Percentiles rank a stretch among this genome's conserved stretches.
These are phyloP conservation scores for Apeira syringaria DNA, from an alignment of 2,888 invertebrate genomes.

Conservation along the genomic window DNA sequence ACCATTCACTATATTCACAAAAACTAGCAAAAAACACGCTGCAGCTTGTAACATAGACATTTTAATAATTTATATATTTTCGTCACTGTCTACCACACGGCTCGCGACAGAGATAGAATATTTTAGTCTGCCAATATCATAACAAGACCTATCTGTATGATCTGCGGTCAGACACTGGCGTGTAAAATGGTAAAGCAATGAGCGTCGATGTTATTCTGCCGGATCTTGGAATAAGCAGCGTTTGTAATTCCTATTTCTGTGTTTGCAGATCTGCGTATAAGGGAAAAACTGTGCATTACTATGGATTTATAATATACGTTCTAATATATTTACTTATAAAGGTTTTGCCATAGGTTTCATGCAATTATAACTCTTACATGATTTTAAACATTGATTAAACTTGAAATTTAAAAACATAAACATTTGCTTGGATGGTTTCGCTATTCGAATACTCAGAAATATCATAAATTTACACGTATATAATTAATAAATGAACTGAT, in stretches of 20 bases:
- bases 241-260: not conserved
- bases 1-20: conserved; percentile 28
- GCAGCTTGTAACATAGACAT: conserved; percentile 7
- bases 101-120: conserved; percentile 14
- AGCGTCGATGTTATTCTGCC: conserved; percentile 6
- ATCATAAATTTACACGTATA: too few species aligned
- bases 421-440: too few species aligned
- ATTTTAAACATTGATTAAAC: too few species aligned
- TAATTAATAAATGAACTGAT: too few species aligned
- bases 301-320: too few species aligned
- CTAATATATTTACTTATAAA: too few species aligned
- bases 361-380: too few species aligned
- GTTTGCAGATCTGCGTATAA: conserved; percentile 6
- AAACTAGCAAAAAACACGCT: not conserved
- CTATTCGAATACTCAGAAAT: too few species aligned
- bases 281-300: conserved; percentile 2
- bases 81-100: conserved; percentile 19
- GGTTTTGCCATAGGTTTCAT: too few species aligned
- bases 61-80: not conserved
- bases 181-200: not conserved
- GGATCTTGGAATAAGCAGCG: conserved; percentile 10
- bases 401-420: too few species aligned
- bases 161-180: conserved; percentile 5
- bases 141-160: not conserved
- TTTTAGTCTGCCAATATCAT: not conserved